These are phyloP conservation scores for Stenodema calcarata DNA, from an alignment of 2,888 invertebrate species.

Conservation along the genomic window DNA sequence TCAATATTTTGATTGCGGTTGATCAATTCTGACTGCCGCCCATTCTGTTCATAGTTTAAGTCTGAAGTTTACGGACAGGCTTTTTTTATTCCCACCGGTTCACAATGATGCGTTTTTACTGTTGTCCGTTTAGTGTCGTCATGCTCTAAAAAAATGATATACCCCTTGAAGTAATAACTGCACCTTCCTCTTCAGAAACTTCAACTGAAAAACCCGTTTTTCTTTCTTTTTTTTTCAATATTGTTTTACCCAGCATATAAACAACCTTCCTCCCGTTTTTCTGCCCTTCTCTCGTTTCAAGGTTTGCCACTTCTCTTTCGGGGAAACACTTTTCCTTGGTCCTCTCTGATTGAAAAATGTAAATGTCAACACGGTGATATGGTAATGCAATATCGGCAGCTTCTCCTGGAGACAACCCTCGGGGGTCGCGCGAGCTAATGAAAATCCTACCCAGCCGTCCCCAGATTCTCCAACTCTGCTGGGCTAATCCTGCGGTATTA, in stretches of 20 bases:
- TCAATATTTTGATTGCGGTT: background rate
- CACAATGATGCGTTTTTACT: background rate
- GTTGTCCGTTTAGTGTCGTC: background rate
- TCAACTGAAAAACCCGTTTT: background rate
- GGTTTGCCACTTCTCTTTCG: background rate
- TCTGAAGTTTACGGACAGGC: background rate
- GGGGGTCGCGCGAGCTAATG: constrained; percentile 18
- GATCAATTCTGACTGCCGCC: background rate
- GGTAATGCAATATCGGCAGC: constrained; percentile 53
- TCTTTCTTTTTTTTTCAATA: background rate
- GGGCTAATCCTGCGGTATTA: constrained; percentile 28
- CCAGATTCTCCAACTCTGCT: background rate
- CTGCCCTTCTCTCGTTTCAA: background rate
- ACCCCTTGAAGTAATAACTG: background rate
- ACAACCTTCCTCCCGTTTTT: background rate
- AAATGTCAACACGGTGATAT: constrained; percentile 55
- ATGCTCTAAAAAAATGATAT: background rate
- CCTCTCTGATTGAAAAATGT: constrained; percentile 55
- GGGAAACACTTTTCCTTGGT: background rate
- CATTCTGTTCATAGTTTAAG: background rate
- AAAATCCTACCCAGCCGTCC: constrained; percentile 3
- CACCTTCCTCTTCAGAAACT: background rate
- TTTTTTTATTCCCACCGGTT: background rate
- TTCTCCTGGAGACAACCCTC: background rate
- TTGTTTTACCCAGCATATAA: constrained; percentile 21